Conservation (phyloP, 1,140 invertebrate species). For the Drusus annulatus region DNA sequence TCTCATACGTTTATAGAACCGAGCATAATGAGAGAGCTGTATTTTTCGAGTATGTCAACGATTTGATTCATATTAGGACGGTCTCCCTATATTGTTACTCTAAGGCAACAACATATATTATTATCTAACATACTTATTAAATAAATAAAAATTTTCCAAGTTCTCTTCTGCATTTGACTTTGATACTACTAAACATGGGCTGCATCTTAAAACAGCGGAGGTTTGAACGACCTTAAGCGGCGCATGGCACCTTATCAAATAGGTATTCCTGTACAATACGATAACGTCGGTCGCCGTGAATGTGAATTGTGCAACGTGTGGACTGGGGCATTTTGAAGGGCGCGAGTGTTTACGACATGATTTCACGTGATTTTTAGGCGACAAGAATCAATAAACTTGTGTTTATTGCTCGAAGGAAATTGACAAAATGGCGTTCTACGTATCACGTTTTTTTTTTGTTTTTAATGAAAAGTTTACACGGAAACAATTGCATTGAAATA, state of each 20-base stretch:
- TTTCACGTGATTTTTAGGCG: slow-evolving; percentile 35
- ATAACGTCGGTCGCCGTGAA: slow-evolving; percentile 6
- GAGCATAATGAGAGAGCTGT: too few species aligned
- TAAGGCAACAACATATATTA: too few species aligned
- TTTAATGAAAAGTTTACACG: too few species aligned
- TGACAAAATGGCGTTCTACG: too few species aligned
- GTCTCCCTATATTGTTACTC: too few species aligned
- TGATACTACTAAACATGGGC: slow-evolving; percentile 16
- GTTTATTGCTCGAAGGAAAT: background rate
- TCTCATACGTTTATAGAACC: too few species aligned
- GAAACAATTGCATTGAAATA: too few species aligned
- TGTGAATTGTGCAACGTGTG: background rate
- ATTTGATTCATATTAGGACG: too few species aligned
- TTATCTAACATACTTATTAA: too few species aligned
- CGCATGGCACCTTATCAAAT: slow-evolving; percentile 21
- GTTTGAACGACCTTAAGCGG: slow-evolving; percentile 5
- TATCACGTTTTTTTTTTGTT: too few species aligned
- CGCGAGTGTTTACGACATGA: slow-evolving; percentile 12
- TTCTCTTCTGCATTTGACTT: slow-evolving; percentile 16
- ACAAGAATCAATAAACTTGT: slow-evolving; percentile 23
- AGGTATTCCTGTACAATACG: background rate
- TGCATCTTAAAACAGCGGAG: slow-evolving; percentile 24
- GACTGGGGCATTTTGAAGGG: background rate
- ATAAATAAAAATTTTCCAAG: background rate
- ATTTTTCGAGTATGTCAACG: too few species aligned